Base-by-base conservation (phyloP, 2,888 invertebrate species). In the Mimas tiliae region DNA sequence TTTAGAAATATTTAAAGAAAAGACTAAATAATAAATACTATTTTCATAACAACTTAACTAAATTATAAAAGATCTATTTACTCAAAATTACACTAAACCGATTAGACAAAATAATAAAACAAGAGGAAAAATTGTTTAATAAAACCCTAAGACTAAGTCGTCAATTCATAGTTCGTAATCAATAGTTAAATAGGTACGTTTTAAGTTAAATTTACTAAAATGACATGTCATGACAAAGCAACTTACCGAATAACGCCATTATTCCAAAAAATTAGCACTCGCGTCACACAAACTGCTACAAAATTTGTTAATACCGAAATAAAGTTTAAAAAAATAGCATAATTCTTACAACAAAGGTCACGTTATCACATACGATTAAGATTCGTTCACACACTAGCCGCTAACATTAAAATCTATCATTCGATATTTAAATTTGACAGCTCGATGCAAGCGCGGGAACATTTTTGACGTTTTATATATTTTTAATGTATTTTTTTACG, bases 371-470 rank as follows among this genome's bases (percentile, higher is more conserved):
- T 79, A 72, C 71, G 74, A 69, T 69, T 68, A 66, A 68, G 67
- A 70, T 76, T 73, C 82, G 81, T 81, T 83, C 82, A 82, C 81
- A 76, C 82, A 82, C 82, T 76, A 78, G 75, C 79, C 76, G 72
- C 68, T 73, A 69, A 77, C 70, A 75, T 70, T 73, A 77, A 73
- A 78, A 79, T 78, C 70, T 68, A 68, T 70, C 68, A 76, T 85
- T 85, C 81, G 71, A 73, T 85, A 81, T 85, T 86, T 70, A 74
- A 87, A 87, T 75, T 67, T 77, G 72, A 80, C 79, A 75, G 69
- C 64, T 68, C 67, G 68, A 66, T 69, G 76, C 72, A 65, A 52
- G 64, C 67, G 64, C 67, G 67, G 42, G 62, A 64, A 62, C 67
- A 71, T 67, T 63, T 70, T 74, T 74, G 73, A 78, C 78, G 76